Percentiles rank a stretch among this genome's conserved stretches.
phyloP scores from a whole-genome alignment of 2,797 vertebrate species.

The Dallia pectoralis region DNA sequence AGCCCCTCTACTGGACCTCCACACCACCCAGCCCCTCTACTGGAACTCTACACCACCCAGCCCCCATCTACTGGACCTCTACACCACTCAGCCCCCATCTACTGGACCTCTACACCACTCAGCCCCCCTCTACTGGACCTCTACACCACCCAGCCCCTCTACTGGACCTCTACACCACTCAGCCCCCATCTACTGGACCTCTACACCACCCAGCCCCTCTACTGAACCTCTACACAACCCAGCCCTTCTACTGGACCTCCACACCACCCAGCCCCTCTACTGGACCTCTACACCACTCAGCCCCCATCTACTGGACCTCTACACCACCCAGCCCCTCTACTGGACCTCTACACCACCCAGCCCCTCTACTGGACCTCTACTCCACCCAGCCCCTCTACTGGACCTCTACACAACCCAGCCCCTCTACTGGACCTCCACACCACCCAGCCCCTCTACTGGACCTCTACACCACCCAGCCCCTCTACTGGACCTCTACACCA shows the following conservation, averaged over 20 bases:
- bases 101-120: conserved; percentile 27
- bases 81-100: conserved; percentile 26
- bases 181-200: too few relatives aligned
- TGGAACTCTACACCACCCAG: conserved; percentile 27
- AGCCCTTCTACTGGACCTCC: too few relatives aligned
- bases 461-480: too few relatives aligned
- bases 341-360: conserved; percentile 27
- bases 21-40: conserved; percentile 27
- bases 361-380: too few relatives aligned
- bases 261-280: conserved; percentile 27
- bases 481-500: too few relatives aligned
- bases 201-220: conserved; percentile 26
- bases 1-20: too few relatives aligned
- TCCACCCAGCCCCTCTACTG: conserved; percentile 26
- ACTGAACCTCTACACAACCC: conserved; percentile 27
- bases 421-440: too few relatives aligned
- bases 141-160: conserved; percentile 26
- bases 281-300: conserved; percentile 27
- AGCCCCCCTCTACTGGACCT: too few relatives aligned
- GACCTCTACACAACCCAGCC: conserved; percentile 28
- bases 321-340: conserved; percentile 27
- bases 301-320: too few relatives aligned
- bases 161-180: conserved; percentile 27
- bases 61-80: too few relatives aligned
- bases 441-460: conserved; percentile 25